Percentiles rank a stretch among this genome's conserved stretches.
Conservation (phyloP, 2,113 vertebrate genomes). For the Azemiops feae region DNA sequence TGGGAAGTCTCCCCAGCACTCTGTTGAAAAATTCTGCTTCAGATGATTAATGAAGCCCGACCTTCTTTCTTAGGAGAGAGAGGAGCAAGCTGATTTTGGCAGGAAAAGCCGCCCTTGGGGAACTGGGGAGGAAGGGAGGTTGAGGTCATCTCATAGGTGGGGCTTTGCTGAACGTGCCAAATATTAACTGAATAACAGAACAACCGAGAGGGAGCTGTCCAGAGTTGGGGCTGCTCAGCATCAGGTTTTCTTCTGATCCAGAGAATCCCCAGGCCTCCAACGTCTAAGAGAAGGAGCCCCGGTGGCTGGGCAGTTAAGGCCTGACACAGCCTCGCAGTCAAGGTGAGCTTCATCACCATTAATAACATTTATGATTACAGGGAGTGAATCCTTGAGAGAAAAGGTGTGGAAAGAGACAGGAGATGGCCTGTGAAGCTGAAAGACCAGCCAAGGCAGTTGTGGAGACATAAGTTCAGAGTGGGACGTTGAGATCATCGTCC, state of each 20-base stretch:
- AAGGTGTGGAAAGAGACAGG: not conserved
- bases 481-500: not conserved
- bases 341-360: not conserved
- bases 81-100: not conserved
- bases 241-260: not conserved
- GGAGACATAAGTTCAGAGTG: not conserved
- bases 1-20: not conserved
- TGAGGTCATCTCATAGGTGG: not conserved
- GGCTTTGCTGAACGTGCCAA: not conserved
- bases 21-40: not conserved
- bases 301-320: not conserved
- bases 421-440: not conserved
- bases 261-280: not conserved
- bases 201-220: not conserved
- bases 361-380: not conserved
- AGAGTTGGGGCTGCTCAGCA: not conserved
- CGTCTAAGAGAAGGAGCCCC: not conserved
- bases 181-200: not conserved
- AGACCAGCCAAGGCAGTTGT: not conserved
- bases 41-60: not conserved
- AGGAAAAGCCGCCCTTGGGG: not conserved
- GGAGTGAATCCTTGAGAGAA: not conserved
- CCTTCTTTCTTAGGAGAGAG: not conserved
- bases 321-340: not conserved
- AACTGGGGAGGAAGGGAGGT: not conserved